These are phyloP conservation scores for Spinus pinus DNA, from an alignment of 2,797 vertebrate genomes.

Conservation along the genomic window DNA sequence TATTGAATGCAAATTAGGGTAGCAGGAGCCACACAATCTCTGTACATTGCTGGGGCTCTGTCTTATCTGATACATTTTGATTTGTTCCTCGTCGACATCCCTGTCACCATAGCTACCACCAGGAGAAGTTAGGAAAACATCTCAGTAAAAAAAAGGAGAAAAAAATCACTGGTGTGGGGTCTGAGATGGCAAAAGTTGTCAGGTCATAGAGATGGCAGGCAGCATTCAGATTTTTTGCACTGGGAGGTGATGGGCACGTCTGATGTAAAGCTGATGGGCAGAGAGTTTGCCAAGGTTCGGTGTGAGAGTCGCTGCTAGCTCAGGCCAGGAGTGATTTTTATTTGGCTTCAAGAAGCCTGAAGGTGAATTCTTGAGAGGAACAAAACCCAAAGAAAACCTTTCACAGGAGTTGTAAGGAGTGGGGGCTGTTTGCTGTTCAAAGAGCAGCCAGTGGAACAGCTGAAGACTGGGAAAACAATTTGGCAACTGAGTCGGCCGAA, in stretches of 20 bases:
- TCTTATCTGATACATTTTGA: constrained; percentile 12
- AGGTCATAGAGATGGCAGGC: not conserved
- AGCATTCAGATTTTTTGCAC: not conserved
- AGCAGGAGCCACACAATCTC: not conserved
- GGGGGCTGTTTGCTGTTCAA: not conserved
- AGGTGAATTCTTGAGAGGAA: not conserved
- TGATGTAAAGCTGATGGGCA: not conserved
- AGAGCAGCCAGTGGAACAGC: not conserved
- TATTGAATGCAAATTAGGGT: not conserved
- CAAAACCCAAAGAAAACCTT: not conserved
- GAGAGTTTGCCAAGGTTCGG: not conserved
- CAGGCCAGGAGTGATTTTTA: not conserved
- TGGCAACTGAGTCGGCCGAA: not conserved
- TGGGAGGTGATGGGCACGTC: not conserved
- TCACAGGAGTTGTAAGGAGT: not conserved
- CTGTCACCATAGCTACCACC: constrained; percentile 46
- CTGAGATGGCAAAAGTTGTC: not conserved
- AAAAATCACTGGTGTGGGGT: not conserved
- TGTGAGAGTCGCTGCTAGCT: not conserved
- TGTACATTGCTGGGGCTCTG: not conserved
- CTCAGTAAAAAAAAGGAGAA: constrained; percentile 23
- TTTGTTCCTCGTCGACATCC: not conserved
- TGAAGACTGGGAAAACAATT: not conserved
- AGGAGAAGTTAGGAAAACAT: not conserved
- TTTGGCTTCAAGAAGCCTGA: not conserved